Evolutionary conservation across 2,888 invertebrate genomes (phyloP), one percentile per base, ranked within the genome.

Genomic region (Sipunculus nudus): DNA sequence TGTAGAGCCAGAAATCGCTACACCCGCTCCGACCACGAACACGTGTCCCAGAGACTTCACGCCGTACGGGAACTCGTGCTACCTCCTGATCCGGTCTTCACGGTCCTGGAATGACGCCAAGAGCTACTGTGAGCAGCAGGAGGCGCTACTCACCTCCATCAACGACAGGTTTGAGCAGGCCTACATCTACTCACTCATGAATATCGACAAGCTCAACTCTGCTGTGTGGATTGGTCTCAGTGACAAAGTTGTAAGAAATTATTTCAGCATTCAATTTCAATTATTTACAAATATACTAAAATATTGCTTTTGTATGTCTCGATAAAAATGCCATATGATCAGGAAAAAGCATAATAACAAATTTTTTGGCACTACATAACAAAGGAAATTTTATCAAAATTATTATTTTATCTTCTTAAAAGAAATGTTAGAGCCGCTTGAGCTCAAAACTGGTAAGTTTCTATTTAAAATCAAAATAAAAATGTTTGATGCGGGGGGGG

Each of bases 151-250:
- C 8, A 50, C 68, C 38, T 69, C 71, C 4, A 65, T 76, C n/a
- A 65, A 64, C 43, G 61, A 65, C 23, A 53, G 49, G 10, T 75
- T 65, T 65, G 74, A 75, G 41, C 71, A 75, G 50, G 66, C 70
- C 2, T 74, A 63, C 41, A 40, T 75, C 29, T 70, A 62, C 31
- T 52, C 72, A 16, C 53, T 70, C 31, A 59, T 73, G 46, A 64
- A 62, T 58, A 41, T 68, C 26, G 61, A 56, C 6, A 32, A 56
- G 19, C 25, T 55, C 26, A 59, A 47, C 26, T 46, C 49, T 10
- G 52, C 57, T 2, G 41, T 60, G 10, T 77, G 77, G 77, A 72
- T 72, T 31, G 77, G 77, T 4, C 61, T 76, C 3, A 72, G 66
- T 55, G 72, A 74, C 57, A 35, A 53, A 8, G 46, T 62, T 61